These are phyloP conservation scores for Pristionchus exspectatus DNA, from an alignment of 2,888 invertebrate species.

Conservation along the genomic window DNA sequence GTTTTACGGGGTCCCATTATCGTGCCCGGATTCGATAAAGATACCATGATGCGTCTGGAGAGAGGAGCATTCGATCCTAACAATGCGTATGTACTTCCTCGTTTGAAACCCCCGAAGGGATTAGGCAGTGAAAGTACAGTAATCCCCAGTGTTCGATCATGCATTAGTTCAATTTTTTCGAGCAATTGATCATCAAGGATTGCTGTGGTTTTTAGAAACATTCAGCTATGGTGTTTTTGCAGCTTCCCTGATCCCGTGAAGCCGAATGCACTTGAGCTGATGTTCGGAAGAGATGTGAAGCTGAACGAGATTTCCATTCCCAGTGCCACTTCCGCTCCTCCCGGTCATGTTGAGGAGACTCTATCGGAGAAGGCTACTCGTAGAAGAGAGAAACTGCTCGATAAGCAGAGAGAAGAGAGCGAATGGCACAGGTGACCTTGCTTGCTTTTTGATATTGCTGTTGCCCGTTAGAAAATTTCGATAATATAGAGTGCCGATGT, in stretches of 20 bases:
- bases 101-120: not conserved
- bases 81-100: not conserved
- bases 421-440: constrained; percentile 60
- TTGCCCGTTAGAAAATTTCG: too few species aligned
- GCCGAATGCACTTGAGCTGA: not conserved
- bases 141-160: not conserved
- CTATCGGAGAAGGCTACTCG: constrained; percentile 45
- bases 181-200: too few species aligned
- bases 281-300: not conserved
- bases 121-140: not conserved
- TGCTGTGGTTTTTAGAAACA: not conserved
- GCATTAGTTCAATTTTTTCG: too few species aligned
- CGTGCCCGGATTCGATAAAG: constrained; percentile 91
- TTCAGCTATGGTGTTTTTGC: not conserved
- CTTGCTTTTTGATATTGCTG: too few species aligned
- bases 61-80: constrained; percentile 78
- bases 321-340: constrained; percentile 13
- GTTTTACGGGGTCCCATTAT: constrained; percentile 82
- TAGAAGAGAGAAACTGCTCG: constrained; percentile 56
- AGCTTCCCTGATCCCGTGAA: not conserved
- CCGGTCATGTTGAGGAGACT: constrained; percentile 35
- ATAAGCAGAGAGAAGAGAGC: constrained; percentile 68
- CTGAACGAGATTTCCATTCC: not conserved
- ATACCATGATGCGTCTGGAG: constrained; percentile 87
- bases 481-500: too few species aligned